These are phyloP conservation scores for Empidonax alnorum DNA, from an alignment of 2,113 vertebrate species.

Conservation along the genomic window DNA sequence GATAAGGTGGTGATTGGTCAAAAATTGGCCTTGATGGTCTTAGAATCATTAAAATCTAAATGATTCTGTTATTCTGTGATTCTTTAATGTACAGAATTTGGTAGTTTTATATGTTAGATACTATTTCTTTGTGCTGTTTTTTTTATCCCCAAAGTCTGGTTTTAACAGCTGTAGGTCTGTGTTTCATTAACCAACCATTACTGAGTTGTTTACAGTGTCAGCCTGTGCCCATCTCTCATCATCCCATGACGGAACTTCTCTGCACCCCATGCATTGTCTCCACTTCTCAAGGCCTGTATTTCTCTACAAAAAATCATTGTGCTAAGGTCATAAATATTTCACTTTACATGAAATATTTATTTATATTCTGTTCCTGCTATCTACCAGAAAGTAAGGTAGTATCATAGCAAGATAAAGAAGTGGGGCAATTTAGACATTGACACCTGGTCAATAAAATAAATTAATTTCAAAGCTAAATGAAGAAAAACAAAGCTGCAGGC, in stretches of 20 bases:
- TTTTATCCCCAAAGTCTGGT: not conserved
- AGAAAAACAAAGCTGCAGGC: not conserved
- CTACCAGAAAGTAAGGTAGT: not conserved
- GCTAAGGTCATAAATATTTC: not conserved
- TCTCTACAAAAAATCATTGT: not conserved
- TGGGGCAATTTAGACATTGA: not conserved
- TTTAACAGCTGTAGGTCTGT: not conserved
- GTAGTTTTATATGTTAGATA: not conserved
- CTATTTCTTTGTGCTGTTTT: not conserved
- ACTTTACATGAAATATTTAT: not conserved
- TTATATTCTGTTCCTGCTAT: not conserved
- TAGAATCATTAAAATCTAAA: not conserved
- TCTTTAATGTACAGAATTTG: not conserved
- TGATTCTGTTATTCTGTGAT: not conserved
- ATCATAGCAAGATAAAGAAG: not conserved
- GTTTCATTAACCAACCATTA: not conserved
- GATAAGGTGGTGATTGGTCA: not conserved
- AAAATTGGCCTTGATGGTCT: not conserved
- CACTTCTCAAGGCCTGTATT: not conserved
- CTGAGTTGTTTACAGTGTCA: not conserved
- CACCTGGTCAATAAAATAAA: not conserved
- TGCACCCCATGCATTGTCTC: not conserved
- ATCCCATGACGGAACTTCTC: not conserved
- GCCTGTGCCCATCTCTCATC: not conserved
- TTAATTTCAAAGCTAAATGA: not conserved